Base-by-base conservation (phyloP, 2,113 vertebrate genomes). In the Lonchura striata region DNA sequence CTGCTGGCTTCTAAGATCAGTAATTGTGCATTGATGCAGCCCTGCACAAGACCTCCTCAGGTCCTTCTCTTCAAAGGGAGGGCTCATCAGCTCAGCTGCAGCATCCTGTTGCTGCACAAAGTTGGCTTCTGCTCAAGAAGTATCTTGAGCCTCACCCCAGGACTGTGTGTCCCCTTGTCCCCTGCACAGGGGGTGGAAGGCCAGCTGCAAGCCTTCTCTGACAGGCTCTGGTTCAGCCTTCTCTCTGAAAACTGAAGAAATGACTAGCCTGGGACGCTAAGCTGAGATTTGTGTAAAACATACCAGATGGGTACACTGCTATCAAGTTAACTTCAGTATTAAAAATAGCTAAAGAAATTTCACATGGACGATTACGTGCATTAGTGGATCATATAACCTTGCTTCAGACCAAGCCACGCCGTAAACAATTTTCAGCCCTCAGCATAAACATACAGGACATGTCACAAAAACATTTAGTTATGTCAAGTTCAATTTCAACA, bases 311-410 rank as follows among this genome's bases (percentile, higher is more conserved):
- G 49, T 47, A 71, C 3, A 27, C 61, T 49, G 80, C 77, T 89
- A 94, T 94, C 78, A 71, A 65, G 87, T 95, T 96, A 66, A 52
- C 78, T 82, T 86, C 3, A 2, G 42, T 71, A 92, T 87, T 89
- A 97, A 96, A 96, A 95, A 95, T 92, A 97, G 93, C 78, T 76
- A 35, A 79, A 82, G 60, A 90, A 87, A 79, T 90, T 92, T 92
- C 82, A 91, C 71, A 68, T 69, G 78, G 82, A 94, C 88, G 84
- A 91, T 86, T 80, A 89, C 44, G 53, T 37, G 31, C 21, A 1
- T 35, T 65, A 83, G 57, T 37, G 47, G 85, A 94, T 90, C 95
- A 49, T 53, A 60, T 95, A 96, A 95, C 94, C 72, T 81, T 64
- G 78, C n/a, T 63, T 37, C 79, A 91, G 88, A 93, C 17, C 60